phyloP scores from a whole-genome alignment of 1,140 invertebrate genomes.

The Drosophila mojavensis region DNA sequence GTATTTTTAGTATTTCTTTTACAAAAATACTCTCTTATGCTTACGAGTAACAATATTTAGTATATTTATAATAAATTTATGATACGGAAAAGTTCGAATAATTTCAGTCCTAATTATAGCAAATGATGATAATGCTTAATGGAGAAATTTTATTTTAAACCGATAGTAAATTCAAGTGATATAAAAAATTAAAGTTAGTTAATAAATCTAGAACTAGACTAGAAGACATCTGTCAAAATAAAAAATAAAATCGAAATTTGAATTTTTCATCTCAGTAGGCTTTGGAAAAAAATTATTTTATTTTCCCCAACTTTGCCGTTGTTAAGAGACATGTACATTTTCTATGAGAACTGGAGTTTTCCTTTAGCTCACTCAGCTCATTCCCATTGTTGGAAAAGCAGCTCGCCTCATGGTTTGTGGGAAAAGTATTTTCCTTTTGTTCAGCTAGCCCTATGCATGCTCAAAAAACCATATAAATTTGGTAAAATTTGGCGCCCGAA shows the following conservation, averaged over 20 bases:
- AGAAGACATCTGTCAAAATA: neutral
- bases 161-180: too few species aligned
- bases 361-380: conserved; percentile 6
- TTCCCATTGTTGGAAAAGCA: conserved; percentile 8
- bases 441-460: neutral
- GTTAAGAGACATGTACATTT: neutral
- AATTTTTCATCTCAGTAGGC: conserved; percentile 8
- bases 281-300: neutral
- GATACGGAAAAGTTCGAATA: too few species aligned
- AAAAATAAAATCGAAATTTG: neutral
- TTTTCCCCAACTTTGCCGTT: neutral
- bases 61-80: too few species aligned
- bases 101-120: too few species aligned
- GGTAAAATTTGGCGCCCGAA: neutral
- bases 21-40: too few species aligned
- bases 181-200: too few species aligned
- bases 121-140: too few species aligned
- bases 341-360: neutral
- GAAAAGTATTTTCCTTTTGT: conserved; percentile 7
- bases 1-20: too few species aligned
- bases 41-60: too few species aligned
- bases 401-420: neutral
- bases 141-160: too few species aligned
- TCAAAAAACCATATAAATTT: neutral
- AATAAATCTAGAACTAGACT: too few species aligned